These are phyloP conservation scores for Latrodectus hesperus DNA, from an alignment of 2,888 invertebrate genomes.

Conservation along the genomic window DNA sequence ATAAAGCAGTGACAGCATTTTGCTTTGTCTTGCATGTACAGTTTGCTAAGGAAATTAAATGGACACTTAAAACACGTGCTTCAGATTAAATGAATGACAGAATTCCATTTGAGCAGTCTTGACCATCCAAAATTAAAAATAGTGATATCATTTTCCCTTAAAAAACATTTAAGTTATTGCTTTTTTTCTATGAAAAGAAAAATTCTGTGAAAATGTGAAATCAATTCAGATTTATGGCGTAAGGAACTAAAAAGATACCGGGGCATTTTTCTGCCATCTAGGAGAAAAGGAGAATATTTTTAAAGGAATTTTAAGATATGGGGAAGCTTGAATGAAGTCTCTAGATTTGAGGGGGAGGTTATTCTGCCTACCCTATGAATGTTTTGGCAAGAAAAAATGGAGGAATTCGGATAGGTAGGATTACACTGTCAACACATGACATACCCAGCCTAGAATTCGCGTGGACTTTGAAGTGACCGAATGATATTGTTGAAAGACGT, in stretches of 20 bases:
- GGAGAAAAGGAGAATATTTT: neutral
- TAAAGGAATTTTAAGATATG: neutral
- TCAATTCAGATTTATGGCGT: neutral
- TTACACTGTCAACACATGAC: conserved; percentile 65
- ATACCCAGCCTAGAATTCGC: conserved; percentile 27
- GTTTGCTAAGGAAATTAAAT: too few species aligned
- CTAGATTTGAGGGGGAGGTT: neutral
- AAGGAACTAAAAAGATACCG: neutral
- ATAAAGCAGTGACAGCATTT: too few species aligned
- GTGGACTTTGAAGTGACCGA: conserved; percentile 55
- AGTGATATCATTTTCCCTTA: too few species aligned
- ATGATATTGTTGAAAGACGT: conserved; percentile 52
- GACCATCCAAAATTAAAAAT: too few species aligned
- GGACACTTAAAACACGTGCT: too few species aligned
- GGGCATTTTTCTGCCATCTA: neutral
- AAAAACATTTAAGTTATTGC: too few species aligned
- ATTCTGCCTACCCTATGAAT: conserved; percentile 14
- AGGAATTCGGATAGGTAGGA: conserved; percentile 59
- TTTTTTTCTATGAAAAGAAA: too few species aligned
- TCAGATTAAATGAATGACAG: too few species aligned
- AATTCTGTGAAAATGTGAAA: too few species aligned
- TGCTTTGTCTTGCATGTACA: too few species aligned
- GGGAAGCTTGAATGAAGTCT: neutral
- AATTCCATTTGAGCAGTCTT: too few species aligned
- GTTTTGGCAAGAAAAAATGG: conserved; percentile 27